These are phyloP conservation scores for Eilema caniola DNA, from an alignment of 2,888 invertebrate species.

Conservation along the genomic window DNA sequence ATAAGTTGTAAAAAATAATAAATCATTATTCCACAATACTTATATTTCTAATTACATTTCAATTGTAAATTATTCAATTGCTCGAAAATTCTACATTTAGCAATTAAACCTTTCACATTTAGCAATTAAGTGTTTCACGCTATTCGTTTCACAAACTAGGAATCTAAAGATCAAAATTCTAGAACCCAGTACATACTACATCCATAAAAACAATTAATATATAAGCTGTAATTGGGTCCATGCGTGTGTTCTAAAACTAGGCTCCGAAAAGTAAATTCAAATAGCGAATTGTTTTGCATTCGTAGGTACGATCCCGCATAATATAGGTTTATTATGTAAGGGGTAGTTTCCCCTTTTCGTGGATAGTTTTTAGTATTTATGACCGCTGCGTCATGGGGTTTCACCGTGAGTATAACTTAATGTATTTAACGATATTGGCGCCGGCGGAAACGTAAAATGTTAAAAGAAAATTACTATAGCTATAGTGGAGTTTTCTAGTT, in stretches of 20 bases:
- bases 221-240: not conserved
- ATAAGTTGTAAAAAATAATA: not conserved
- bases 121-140: slow-evolving; percentile 3
- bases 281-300: slow-evolving; percentile 52
- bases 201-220: not conserved
- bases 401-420: slow-evolving; percentile 55
- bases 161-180: slow-evolving; percentile 13
- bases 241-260: not conserved
- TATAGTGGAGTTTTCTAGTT: slow-evolving; percentile 23
- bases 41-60: not conserved
- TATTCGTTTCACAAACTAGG: not conserved
- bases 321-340: slow-evolving; percentile 41
- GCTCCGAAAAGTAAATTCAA: slow-evolving; percentile 38
- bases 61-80: slow-evolving; percentile 1
- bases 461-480: slow-evolving; percentile 34
- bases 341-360: slow-evolving; percentile 35
- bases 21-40: not conserved
- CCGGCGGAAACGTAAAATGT: slow-evolving; percentile 39
- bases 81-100: slow-evolving; percentile 4
- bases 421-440: slow-evolving; percentile 55
- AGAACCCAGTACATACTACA: not conserved
- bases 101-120: not conserved
- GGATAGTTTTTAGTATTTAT: slow-evolving; percentile 57
- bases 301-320: slow-evolving; percentile 42
- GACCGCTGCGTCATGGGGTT: slow-evolving; percentile 71